phyloP scores from a whole-genome alignment of 2,113 vertebrate genomes.

The Rhinoderma darwinii region DNA sequence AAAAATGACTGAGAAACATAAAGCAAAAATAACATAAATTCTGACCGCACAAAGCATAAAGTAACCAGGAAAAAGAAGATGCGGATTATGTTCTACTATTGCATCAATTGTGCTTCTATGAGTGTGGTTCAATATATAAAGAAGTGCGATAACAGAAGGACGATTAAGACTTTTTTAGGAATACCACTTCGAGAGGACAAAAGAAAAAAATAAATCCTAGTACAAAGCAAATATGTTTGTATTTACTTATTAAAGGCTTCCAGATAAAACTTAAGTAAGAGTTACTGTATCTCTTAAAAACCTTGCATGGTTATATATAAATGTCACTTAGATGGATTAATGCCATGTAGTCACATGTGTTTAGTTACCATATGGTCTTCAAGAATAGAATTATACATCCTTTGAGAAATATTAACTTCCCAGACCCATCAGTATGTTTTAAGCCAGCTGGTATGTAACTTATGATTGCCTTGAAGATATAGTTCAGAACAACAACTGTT shows the following conservation, averaged over 20 bases:
- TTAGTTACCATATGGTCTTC: constrained; percentile 47
- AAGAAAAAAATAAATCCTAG: constrained; percentile 1
- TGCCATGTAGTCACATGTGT: not conserved
- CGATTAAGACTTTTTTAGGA: not conserved
- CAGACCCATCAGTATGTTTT: constrained; percentile 45
- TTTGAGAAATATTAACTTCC: constrained; percentile 56
- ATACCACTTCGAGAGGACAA: not conserved
- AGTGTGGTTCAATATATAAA: not conserved
- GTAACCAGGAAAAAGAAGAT: not conserved
- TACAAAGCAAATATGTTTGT: constrained; percentile 22
- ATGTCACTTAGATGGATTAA: constrained; percentile 56
- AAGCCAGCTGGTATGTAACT: constrained; percentile 52
- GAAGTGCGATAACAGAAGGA: not conserved
- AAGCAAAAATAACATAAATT: not conserved
- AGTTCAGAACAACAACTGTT: constrained; percentile 45
- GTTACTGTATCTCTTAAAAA: constrained; percentile 60
- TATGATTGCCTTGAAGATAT: constrained; percentile 44
- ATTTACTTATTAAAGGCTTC: constrained; percentile 19
- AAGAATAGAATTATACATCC: constrained; percentile 43
- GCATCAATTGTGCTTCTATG: not conserved
- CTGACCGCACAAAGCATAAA: not conserved
- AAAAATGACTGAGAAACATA: not conserved
- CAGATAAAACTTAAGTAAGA: constrained; percentile 48
- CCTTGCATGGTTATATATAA: constrained; percentile 48
- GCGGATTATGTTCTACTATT: not conserved